phyloP scores from a whole-genome alignment of 2,797 vertebrate species.

The Notolabrus celidotus region DNA sequence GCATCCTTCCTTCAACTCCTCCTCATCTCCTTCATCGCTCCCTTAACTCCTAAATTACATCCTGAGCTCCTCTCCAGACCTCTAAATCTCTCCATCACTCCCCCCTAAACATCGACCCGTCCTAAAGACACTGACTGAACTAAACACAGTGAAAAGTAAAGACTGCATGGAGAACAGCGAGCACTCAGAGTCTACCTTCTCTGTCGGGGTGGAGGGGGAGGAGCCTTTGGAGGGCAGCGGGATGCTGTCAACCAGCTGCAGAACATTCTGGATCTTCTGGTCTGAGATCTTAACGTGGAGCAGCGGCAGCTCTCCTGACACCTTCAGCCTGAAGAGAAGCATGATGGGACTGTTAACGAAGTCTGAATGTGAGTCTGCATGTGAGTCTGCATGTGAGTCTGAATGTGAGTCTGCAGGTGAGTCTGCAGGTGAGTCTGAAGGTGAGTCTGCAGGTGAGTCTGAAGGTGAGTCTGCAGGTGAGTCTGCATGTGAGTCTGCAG shows the following conservation, averaged over 20 bases:
- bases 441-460: neutral
- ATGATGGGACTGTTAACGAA: accelerated
- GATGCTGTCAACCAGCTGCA: slow-evolving; percentile 89
- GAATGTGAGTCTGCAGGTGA: neutral
- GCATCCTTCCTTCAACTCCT: too few relatives aligned
- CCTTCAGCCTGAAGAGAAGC: slow-evolving; percentile 88
- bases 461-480: neutral
- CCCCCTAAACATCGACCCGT: too few relatives aligned
- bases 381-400: neutral
- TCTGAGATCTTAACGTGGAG: slow-evolving; percentile 93
- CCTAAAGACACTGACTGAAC: too few relatives aligned
- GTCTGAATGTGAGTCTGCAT: neutral
- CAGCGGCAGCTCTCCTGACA: slow-evolving; percentile 93
- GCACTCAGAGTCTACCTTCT: slow-evolving; percentile 89
- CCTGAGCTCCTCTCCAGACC: too few relatives aligned
- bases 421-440: too few relatives aligned
- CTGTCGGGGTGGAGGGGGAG: slow-evolving; percentile 75
- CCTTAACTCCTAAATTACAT: too few relatives aligned
- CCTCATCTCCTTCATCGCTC: too few relatives aligned
- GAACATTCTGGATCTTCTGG: slow-evolving; percentile 89
- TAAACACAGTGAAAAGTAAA: neutral
- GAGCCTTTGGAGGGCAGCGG: slow-evolving; percentile 86
- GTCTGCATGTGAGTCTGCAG: neutral
- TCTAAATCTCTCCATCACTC: too few relatives aligned
- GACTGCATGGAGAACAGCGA: too few relatives aligned